A percentile compares a stretch with the other conserved stretches of the same genome.
These are phyloP conservation scores for Cyprinodon brontotheroides DNA, from an alignment of 2,113 vertebrate species.

Conservation along the genomic window DNA sequence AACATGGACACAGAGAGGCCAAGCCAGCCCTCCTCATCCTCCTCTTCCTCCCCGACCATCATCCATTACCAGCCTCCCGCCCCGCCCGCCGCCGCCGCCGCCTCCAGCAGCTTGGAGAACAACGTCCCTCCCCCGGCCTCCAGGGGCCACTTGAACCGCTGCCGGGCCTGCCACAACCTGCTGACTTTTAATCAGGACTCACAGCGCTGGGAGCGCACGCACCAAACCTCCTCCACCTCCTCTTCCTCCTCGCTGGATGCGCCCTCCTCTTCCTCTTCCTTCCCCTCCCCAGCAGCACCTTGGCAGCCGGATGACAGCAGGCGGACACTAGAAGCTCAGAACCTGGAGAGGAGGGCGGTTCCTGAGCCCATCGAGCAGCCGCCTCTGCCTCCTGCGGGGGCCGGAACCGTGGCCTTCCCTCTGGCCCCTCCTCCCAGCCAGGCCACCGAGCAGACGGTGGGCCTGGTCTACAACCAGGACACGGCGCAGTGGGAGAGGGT, in stretches of 20 bases:
- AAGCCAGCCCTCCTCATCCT: constrained; percentile 84
- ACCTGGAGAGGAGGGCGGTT: constrained; percentile 82
- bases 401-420: constrained; percentile 57
- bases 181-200: constrained; percentile 98
- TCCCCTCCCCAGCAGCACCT: constrained; percentile 32
- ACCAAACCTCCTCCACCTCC: constrained; percentile 84
- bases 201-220: constrained; percentile 95
- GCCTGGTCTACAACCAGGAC: constrained; percentile 96
- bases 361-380: constrained; percentile 81
- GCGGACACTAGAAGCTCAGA: constrained; percentile 76
- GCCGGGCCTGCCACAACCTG: constrained; percentile 98
- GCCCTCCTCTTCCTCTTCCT: constrained; percentile 60
- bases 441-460: constrained; percentile 91
- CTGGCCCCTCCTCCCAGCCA: constrained; percentile 75
- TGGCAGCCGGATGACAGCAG: constrained; percentile 78
- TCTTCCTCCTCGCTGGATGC: constrained; percentile 67
- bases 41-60: constrained; percentile 84
- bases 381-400: constrained; percentile 58
- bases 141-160: constrained; percentile 93
- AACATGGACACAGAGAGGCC: constrained; percentile 92
- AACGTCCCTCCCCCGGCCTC: constrained; percentile 82
- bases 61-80: constrained; percentile 76
- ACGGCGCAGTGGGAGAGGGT: constrained; percentile 95
- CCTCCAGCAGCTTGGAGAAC: constrained; percentile 85
- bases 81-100: constrained; percentile 69